Evolutionary conservation across 2,113 vertebrate genomes (phyloP), one percentile per base, ranked within the genome.

Genomic region (Zapus hudsonius): DNA sequence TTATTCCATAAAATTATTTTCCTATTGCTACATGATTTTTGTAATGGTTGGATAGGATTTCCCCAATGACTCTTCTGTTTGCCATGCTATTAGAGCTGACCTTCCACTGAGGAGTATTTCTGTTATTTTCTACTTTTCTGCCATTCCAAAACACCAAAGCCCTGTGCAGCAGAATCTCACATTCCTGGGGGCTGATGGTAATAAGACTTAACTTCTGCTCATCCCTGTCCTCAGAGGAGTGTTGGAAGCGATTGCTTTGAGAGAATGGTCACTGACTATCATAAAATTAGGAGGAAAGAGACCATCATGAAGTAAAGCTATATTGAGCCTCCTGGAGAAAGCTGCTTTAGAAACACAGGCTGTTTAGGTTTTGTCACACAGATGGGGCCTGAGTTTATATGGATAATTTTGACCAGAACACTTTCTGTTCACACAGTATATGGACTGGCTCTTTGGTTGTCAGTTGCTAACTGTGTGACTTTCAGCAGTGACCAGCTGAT

Each of bases 61-160:
- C 36, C 52, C 36, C 42, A 2, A 31, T 3, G 20, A 40, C 33
- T 42, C 38, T 67, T 78, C 23, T 5, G 6, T 19, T 20, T 0
- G 5, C 69, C 44, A 13, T 13, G 10, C 23, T 12, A 15, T 67
- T 33, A 15, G 2, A 52, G 70, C 61, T 84, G 52, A 57, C 31
- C 61, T 61, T 3, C 52, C 29, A 25, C 12, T 20, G n/a, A 89
- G 36, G 55, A 72, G 7, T 27, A 57, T 61, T 78, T 52, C 44
- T 25, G 55, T 61, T 67, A 84, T 47, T 84, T 87, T 78, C 70
- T n/a, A 20, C 61, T 84, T 93, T 87, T 79, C 59, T 75, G 70
- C 86, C 57, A 84, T 76, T 95, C 90, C 36, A n/a, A 83, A 92
- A 73, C 29, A 81, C 59, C n/a, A 5, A 63, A 84, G 94, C 44